Evolutionary conservation across 1,140 invertebrate species (phyloP).

Genomic region (Sesamia nonagrioides): DNA sequence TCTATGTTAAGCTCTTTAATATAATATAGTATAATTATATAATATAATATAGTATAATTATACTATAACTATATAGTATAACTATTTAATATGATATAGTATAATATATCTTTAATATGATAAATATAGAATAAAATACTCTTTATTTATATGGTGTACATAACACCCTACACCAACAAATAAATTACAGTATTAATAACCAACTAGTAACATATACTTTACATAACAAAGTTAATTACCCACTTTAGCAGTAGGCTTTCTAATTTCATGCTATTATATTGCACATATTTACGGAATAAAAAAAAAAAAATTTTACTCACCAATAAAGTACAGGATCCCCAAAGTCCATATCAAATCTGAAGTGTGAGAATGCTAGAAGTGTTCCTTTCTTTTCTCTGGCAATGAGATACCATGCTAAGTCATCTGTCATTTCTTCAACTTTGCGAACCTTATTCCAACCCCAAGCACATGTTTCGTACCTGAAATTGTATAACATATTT

Average conservation of each 20-base stretch:
- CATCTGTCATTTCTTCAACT: slow-evolving; percentile 91
- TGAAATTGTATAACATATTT: slow-evolving; percentile 61
- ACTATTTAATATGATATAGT: too few relatives aligned
- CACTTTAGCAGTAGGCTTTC: not conserved
- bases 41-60: too few relatives aligned
- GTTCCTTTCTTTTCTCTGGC: slow-evolving; percentile 86
- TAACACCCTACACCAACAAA: too few relatives aligned
- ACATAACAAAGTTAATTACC: too few relatives aligned
- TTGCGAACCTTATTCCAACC: slow-evolving; percentile 92
- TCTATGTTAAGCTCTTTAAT: too few relatives aligned
- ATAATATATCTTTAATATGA: too few relatives aligned
- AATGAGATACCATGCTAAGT: slow-evolving; percentile 91
- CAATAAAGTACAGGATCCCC: slow-evolving; percentile 85
- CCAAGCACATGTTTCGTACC: slow-evolving; percentile 91
- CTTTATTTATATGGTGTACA: too few relatives aligned
- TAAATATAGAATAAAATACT: too few relatives aligned
- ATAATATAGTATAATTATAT: too few relatives aligned
- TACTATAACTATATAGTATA: too few relatives aligned
- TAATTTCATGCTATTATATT: not conserved
- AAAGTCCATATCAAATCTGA: slow-evolving; percentile 86
- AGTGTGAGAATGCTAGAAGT: slow-evolving; percentile 88
- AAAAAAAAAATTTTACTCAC: slow-evolving; percentile 65
- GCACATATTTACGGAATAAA: not conserved
- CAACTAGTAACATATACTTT: too few relatives aligned
- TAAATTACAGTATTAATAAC: too few relatives aligned